Conservation (phyloP, 2,888 invertebrate species). For the Electrophaes corylata region DNA sequence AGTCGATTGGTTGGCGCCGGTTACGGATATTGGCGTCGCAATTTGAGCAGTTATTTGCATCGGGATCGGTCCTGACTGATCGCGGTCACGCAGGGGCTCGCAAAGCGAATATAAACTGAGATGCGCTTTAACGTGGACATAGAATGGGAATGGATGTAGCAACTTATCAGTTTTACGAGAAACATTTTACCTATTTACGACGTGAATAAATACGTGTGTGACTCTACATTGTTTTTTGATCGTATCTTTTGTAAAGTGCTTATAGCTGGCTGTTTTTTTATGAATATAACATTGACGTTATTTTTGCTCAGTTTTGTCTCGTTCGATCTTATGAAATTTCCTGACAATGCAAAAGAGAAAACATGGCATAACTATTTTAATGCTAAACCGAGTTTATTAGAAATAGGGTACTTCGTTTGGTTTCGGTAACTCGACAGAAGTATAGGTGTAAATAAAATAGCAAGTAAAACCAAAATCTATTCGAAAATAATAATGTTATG, state of each 20-base stretch:
- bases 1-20: conserved; percentile 66
- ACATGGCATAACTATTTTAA: too few species aligned
- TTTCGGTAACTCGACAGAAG: too few species aligned
- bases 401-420: too few species aligned
- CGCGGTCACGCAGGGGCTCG: conserved; percentile 67
- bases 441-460: too few species aligned
- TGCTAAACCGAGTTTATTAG: too few species aligned
- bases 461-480: too few species aligned
- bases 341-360: too few species aligned
- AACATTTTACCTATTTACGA: conserved; percentile 2
- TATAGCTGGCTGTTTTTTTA: too few species aligned
- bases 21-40: conserved; percentile 69
- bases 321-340: too few species aligned
- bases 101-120: conserved; percentile 69
- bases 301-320: too few species aligned
- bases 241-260: not conserved
- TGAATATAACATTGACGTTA: too few species aligned
- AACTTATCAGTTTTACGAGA: conserved; percentile 9
- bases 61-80: conserved; percentile 60
- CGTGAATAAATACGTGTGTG: conserved; percentile 7
- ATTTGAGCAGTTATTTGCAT: conserved; percentile 75
- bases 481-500: not conserved
- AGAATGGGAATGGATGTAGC: conserved; percentile 32
- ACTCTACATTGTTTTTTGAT: conserved; percentile 1
- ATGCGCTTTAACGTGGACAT: conserved; percentile 50